Percentiles rank a stretch among this genome's conserved stretches.
These are phyloP conservation scores for Dicycla oo DNA, from an alignment of 2,888 invertebrate species.

Conservation along the genomic window DNA sequence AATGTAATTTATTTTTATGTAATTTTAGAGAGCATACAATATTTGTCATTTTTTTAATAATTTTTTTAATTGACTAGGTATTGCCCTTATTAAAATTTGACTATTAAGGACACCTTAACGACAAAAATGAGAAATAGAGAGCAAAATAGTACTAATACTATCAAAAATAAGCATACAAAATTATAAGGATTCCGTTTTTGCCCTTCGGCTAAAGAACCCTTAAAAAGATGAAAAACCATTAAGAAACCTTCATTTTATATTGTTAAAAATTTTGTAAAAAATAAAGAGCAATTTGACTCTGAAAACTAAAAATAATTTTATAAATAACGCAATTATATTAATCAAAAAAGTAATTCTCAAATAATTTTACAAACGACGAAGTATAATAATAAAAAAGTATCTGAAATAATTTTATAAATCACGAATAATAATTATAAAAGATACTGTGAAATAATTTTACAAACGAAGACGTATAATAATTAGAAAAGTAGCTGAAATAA, in stretches of 20 bases:
- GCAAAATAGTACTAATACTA: constrained; percentile 39
- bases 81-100: not conserved
- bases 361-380: constrained; percentile 12
- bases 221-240: constrained; percentile 34
- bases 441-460: constrained; percentile 1
- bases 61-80: not conserved
- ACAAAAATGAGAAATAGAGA: constrained; percentile 26
- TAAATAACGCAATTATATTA: not conserved
- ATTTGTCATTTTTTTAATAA: not conserved
- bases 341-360: not conserved
- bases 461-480: not conserved
- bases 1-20: too few species aligned
- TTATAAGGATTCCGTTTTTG: too few species aligned
- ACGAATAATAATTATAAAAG: constrained; percentile 2
- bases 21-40: constrained; percentile 2
- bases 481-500: not conserved
- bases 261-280: constrained; percentile 13
- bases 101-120: constrained; percentile 11
- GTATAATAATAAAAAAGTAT: not conserved
- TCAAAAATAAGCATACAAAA: constrained; percentile 42
- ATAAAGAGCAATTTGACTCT: constrained; percentile 1
- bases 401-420: not conserved
- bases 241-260: constrained; percentile 20
- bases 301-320: not conserved
- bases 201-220: not conserved